Percentiles rank a stretch among this genome's conserved stretches.
These are phyloP conservation scores for Atractosteus spatula DNA, from an alignment of 2,113 vertebrate species.

Conservation along the genomic window DNA sequence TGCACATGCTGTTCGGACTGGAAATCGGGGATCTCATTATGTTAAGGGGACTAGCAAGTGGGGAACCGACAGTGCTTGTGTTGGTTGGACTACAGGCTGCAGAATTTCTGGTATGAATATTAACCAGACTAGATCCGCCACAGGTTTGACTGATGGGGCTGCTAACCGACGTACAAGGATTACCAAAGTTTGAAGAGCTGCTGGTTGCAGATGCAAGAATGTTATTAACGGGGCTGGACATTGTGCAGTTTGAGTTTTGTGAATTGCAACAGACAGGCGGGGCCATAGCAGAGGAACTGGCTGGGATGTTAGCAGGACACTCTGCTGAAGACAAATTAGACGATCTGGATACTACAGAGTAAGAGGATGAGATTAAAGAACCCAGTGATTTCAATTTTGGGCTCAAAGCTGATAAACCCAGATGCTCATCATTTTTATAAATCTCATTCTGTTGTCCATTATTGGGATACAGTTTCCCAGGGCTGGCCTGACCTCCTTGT, in stretches of 20 bases:
- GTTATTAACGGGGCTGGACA: slow-evolving; percentile 75
- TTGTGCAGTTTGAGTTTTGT: slow-evolving; percentile 69
- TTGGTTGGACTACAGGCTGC: slow-evolving; percentile 86
- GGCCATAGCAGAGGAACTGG: slow-evolving; percentile 67
- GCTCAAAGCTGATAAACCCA: slow-evolving; percentile 50
- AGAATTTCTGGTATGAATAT: slow-evolving; percentile 75
- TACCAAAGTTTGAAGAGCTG: slow-evolving; percentile 79
- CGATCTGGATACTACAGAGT: slow-evolving; percentile 53
- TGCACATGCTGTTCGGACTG: slow-evolving; percentile 90
- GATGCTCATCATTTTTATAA: slow-evolving; percentile 66
- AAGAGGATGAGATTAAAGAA: slow-evolving; percentile 63
- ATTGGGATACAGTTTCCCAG: slow-evolving; percentile 80
- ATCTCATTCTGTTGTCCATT: slow-evolving; percentile 72
- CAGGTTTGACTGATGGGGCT: slow-evolving; percentile 80
- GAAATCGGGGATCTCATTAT: slow-evolving; percentile 94
- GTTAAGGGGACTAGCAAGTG: slow-evolving; percentile 86
- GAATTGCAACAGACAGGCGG: slow-evolving; percentile 78
- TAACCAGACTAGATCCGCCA: slow-evolving; percentile 68
- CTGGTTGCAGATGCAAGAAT: slow-evolving; percentile 88
- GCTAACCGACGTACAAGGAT: slow-evolving; percentile 60
- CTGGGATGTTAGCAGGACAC: slow-evolving; percentile 62
- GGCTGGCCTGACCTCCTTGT: slow-evolving; percentile 61
- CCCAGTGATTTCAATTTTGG: slow-evolving; percentile 63
- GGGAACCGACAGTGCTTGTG: slow-evolving; percentile 82
- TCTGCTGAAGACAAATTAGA: slow-evolving; percentile 69